A percentile compares a stretch with the other conserved stretches of the same genome.
phyloP scores from a whole-genome alignment of 1,140 invertebrate species.

The Saccostrea echinata region DNA sequence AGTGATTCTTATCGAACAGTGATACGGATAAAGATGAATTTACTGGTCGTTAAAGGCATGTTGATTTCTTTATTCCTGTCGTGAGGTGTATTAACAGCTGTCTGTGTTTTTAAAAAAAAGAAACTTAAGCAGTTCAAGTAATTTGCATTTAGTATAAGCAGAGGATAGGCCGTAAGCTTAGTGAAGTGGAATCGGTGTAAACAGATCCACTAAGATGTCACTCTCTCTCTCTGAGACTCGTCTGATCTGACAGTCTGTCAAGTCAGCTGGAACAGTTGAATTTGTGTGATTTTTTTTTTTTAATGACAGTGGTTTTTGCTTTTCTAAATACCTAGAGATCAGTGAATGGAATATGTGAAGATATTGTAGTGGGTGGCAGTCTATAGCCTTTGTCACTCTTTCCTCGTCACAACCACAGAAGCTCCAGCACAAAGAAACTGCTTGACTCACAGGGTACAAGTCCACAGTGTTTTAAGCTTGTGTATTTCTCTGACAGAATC shows the following conservation, averaged over 20 bases:
- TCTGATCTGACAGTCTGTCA: neutral
- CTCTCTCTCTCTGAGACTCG: neutral
- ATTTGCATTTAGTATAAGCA: neutral
- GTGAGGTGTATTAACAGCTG: neutral
- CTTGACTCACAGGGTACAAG: neutral
- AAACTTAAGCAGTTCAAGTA: neutral
- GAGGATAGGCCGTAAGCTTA: constrained; percentile 3
- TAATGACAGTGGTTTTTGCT: neutral
- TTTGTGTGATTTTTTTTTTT: constrained; percentile 4
- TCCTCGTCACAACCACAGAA: neutral
- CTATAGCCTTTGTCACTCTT: neutral
- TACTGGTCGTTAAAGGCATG: neutral
- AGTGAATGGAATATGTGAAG: neutral
- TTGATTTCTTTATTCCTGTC: neutral
- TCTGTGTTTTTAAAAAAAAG: neutral
- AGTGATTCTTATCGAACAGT: neutral
- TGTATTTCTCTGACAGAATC: constrained; percentile 7
- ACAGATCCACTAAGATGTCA: constrained; percentile 22
- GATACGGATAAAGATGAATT: neutral
- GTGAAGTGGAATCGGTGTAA: neutral
- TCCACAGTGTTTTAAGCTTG: neutral
- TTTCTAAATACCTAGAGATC: neutral
- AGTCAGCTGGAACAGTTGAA: constrained; percentile 32
- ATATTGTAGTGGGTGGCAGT: neutral
- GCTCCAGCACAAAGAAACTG: neutral